Conservation (phyloP, 2,797 vertebrate genomes). For the Naso thynnoides region DNA sequence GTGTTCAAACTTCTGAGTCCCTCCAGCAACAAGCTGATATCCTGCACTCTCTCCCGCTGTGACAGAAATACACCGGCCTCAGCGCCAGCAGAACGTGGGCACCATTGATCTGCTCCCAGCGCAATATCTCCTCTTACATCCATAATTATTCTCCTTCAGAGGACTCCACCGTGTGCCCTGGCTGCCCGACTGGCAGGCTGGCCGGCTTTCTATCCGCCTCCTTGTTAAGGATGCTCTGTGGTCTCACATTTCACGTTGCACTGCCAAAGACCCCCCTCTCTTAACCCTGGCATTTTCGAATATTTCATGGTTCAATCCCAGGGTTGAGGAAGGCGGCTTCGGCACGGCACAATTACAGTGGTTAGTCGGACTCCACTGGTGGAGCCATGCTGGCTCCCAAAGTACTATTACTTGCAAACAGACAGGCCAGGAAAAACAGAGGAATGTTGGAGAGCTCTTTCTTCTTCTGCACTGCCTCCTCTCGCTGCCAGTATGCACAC, state of each 20-base stretch:
- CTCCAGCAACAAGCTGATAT: conserved; percentile 76
- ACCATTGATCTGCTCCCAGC: conserved; percentile 80
- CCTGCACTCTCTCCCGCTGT: conserved; percentile 73
- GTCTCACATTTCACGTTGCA: conserved; percentile 75
- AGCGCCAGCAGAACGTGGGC: conserved; percentile 69
- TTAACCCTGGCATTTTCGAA: conserved; percentile 81
- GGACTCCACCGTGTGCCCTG: conserved; percentile 60
- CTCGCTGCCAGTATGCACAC: conserved; percentile 29
- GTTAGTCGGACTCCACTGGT: conserved; percentile 81
- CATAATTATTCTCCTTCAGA: conserved; percentile 80
- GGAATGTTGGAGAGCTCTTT: conserved; percentile 67
- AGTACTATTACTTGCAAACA: conserved; percentile 74
- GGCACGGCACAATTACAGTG: conserved; percentile 80
- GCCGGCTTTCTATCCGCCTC: conserved; percentile 61
- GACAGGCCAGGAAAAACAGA: conserved; percentile 78
- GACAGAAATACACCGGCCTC: conserved; percentile 75
- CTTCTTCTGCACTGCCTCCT: conserved; percentile 43
- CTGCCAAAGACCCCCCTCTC: conserved; percentile 72
- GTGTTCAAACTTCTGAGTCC: conserved; percentile 73
- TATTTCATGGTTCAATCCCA: conserved; percentile 83
- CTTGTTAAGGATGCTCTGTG: conserved; percentile 79
- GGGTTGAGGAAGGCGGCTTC: conserved; percentile 76
- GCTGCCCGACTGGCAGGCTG: conserved; percentile 53
- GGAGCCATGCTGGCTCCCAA: conserved; percentile 75
- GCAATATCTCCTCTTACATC: conserved; percentile 82